Evolutionary conservation across 2,113 vertebrate genomes (phyloP).

Genomic region (Pleuronectes platessa): DNA sequence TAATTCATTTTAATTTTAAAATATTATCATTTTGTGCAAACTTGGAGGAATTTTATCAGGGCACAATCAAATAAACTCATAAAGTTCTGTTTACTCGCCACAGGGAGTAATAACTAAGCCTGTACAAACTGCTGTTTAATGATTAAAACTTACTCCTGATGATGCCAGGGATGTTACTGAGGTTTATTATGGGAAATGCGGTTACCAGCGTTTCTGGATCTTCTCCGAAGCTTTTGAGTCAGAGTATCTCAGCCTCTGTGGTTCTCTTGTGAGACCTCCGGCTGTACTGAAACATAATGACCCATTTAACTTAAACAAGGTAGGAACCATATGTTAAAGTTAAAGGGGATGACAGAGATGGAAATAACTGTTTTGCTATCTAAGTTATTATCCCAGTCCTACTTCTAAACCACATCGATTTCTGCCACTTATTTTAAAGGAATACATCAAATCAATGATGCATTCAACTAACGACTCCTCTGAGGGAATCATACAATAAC

Average conservation of each 20-base stretch:
- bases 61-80: neutral
- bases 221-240: neutral
- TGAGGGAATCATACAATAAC: neutral
- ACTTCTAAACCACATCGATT: neutral
- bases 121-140: neutral
- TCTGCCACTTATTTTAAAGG: too few relatives aligned
- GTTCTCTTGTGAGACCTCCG: neutral
- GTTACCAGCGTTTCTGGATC: too few relatives aligned
- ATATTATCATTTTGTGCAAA: slow-evolving; percentile 64
- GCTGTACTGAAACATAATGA: neutral
- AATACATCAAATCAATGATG: neutral
- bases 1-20: slow-evolving; percentile 75
- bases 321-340: too few relatives aligned
- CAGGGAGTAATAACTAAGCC: neutral
- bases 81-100: neutral
- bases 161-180: neutral
- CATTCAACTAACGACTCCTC: slow-evolving; percentile 6
- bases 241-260: neutral
- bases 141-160: too few relatives aligned
- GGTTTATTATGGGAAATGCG: neutral
- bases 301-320: neutral
- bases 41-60: slow-evolving; percentile 54
- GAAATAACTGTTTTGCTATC: neutral
- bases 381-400: neutral
- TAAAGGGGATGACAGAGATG: too few relatives aligned